These are phyloP conservation scores for Opisthocomus hoazin DNA, from an alignment of 2,113 vertebrate genomes.

Conservation along the genomic window DNA sequence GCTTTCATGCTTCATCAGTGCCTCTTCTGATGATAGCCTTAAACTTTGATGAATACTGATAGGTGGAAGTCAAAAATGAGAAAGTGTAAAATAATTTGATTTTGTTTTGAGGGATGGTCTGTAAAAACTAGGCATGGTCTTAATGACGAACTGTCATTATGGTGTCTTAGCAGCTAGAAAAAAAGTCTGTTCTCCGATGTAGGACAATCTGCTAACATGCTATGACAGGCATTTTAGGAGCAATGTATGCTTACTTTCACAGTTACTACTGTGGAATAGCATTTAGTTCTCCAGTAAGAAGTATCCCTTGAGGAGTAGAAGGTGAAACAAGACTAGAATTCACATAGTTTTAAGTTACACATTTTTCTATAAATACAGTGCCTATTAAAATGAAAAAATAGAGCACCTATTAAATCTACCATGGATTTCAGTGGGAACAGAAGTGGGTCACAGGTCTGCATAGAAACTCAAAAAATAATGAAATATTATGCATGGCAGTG, in stretches of 20 bases:
- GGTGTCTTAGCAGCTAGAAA: background rate
- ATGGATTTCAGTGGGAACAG: conserved; percentile 38
- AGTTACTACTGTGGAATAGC: background rate
- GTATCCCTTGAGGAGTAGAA: background rate
- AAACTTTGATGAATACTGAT: background rate
- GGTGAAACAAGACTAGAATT: conserved; percentile 19
- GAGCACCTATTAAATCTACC: conserved; percentile 49
- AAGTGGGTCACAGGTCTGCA: conserved; percentile 57
- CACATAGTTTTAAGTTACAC: conserved; percentile 27
- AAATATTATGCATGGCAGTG: conserved; percentile 16
- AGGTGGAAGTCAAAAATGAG: background rate
- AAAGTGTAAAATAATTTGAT: background rate
- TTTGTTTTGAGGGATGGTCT: background rate
- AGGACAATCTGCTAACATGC: background rate
- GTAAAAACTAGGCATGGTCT: background rate
- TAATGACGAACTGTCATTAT: background rate
- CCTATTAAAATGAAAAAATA: conserved; percentile 58
- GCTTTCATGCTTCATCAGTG: background rate
- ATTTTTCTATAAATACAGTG: conserved; percentile 59
- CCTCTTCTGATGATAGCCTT: background rate
- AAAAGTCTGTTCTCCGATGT: background rate
- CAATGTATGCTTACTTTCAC: background rate
- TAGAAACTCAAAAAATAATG: conserved; percentile 5
- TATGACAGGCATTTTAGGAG: background rate
- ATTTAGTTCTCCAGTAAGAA: background rate